phyloP scores from a whole-genome alignment of 2,888 invertebrate genomes.

The Epiblema foenella region DNA sequence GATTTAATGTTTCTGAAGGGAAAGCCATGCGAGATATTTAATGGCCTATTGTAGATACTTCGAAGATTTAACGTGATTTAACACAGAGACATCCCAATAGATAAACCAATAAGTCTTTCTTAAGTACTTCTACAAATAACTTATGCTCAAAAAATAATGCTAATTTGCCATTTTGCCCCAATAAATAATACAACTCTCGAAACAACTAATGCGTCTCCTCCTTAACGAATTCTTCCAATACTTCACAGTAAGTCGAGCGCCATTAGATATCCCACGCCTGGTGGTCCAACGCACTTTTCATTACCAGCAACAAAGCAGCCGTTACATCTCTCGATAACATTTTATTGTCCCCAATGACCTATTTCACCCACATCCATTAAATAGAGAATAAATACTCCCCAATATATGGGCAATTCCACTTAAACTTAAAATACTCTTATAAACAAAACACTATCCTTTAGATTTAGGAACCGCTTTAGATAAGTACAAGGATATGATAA shows the following conservation, averaged over 20 bases:
- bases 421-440: conserved; percentile 47
- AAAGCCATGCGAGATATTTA: neutral
- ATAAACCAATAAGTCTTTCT: too few species aligned
- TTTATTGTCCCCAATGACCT: conserved; percentile 65
- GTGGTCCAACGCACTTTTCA: conserved; percentile 71
- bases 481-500: conserved; percentile 32
- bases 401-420: conserved; percentile 59
- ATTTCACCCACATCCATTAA: conserved; percentile 66
- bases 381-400: conserved; percentile 58
- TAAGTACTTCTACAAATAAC: too few species aligned
- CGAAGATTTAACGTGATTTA: too few species aligned
- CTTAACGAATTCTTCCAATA: conserved; percentile 36
- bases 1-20: neutral
- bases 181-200: too few species aligned
- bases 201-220: neutral
- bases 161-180: too few species aligned
- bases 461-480: conserved; percentile 37
- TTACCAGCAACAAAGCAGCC: conserved; percentile 60
- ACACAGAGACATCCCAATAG: too few species aligned
- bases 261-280: conserved; percentile 49
- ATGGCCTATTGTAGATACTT: too few species aligned
- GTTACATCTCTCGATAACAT: conserved; percentile 62
- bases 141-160: too few species aligned
- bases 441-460: conserved; percentile 36
- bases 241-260: conserved; percentile 25